These are phyloP conservation scores for Galaxias olidus DNA, from an alignment of 2,797 vertebrate species.

Conservation along the genomic window DNA sequence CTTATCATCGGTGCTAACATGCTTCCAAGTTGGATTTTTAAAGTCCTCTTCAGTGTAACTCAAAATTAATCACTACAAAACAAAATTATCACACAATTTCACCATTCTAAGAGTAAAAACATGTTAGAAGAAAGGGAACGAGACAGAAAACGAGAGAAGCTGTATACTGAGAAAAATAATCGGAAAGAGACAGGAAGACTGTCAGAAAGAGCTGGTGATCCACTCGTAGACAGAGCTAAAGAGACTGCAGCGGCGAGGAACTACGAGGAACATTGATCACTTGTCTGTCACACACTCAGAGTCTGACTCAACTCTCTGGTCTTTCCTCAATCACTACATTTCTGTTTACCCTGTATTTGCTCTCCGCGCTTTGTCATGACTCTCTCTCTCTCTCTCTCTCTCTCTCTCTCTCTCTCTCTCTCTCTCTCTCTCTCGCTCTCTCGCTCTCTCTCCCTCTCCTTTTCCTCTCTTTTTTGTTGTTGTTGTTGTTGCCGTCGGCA, in stretches of 20 bases:
- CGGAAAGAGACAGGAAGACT: neutral
- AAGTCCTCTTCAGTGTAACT: too few species aligned
- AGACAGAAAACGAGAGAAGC: neutral
- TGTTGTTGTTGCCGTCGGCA: constrained; percentile 46
- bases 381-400: neutral
- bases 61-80: neutral
- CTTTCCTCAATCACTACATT: neutral
- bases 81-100: neutral
- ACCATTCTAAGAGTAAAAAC: neutral
- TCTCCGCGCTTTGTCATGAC: neutral
- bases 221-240: neutral
- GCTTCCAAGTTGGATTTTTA: too few species aligned
- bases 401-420: neutral
- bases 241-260: neutral
- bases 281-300: neutral
- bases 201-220: neutral
- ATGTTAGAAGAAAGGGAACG: neutral
- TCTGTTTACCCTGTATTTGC: neutral
- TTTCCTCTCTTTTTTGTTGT: neutral
- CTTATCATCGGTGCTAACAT: too few species aligned
- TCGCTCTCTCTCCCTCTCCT: neutral
- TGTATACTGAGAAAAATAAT: neutral
- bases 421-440: neutral
- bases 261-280: neutral
- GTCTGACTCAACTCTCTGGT: neutral